These are phyloP conservation scores for Sialia sialis DNA, from an alignment of 2,113 vertebrate species.

Conservation along the genomic window DNA sequence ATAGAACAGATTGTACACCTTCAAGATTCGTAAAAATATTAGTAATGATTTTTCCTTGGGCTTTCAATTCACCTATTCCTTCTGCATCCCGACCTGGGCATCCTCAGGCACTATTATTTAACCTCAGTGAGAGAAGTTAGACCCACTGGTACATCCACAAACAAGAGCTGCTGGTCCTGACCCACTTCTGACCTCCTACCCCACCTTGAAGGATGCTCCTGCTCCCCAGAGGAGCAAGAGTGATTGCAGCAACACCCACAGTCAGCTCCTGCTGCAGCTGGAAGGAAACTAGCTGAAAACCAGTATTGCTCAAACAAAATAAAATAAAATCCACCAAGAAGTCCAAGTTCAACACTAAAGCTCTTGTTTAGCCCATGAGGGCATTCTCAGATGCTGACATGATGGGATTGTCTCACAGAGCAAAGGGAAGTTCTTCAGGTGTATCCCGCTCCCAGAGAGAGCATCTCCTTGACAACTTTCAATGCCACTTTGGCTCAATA, in stretches of 20 bases:
- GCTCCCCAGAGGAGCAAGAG: neutral
- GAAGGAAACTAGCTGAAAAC: neutral
- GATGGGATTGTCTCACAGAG: rapidly evolving
- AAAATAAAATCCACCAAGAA: neutral
- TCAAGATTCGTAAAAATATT: neutral
- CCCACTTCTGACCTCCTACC: neutral
- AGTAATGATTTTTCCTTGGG: neutral
- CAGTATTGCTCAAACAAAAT: neutral
- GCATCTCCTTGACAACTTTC: neutral
- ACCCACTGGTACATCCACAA: neutral
- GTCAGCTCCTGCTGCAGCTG: neutral
- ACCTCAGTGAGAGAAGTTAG: neutral
- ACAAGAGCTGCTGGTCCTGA: neutral
- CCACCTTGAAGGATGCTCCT: neutral
- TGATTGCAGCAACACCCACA: neutral
- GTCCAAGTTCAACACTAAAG: neutral
- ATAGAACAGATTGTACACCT: neutral
- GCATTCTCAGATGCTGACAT: neutral
- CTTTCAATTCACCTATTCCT: neutral
- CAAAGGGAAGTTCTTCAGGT: neutral
- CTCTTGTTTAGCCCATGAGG: neutral
- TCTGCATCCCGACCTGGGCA: neutral
- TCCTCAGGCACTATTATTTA: neutral
- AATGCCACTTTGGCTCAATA: neutral
- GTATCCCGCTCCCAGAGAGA: neutral